Percentiles rank a stretch among this genome's conserved stretches.
These are phyloP conservation scores for Cyanocitta stelleri DNA, from an alignment of 2,113 vertebrate genomes.

Conservation along the genomic window DNA sequence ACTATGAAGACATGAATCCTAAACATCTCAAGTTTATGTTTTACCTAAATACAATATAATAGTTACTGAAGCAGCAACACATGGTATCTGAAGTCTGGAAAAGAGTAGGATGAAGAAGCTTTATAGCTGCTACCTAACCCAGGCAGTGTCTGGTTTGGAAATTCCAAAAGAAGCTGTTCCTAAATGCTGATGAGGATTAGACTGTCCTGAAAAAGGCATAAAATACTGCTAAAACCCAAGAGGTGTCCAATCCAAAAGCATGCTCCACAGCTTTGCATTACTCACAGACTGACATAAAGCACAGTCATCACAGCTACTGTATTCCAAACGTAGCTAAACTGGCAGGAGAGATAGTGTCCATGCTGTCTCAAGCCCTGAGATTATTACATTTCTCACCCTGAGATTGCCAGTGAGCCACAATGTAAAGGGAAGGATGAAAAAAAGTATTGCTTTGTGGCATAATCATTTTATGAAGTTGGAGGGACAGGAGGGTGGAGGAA, in stretches of 20 bases:
- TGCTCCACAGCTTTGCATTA: neutral
- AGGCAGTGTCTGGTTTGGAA: neutral
- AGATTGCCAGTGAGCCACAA: neutral
- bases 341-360: neutral
- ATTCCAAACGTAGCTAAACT: neutral
- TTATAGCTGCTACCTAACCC: neutral
- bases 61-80: neutral
- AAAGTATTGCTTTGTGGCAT: neutral
- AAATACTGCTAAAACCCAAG: neutral
- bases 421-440: neutral
- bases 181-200: neutral
- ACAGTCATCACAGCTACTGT: neutral
- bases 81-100: neutral
- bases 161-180: neutral
- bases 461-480: neutral
- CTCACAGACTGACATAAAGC: neutral
- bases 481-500: neutral
- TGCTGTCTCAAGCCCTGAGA: accelerated
- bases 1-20: neutral
- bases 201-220: neutral
- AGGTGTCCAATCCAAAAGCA: neutral
- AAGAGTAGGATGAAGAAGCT: neutral
- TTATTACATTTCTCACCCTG: neutral
- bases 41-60: neutral
- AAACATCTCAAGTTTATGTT: neutral